phyloP scores from a whole-genome alignment of 2,888 invertebrate species.

The Amiota communis region DNA sequence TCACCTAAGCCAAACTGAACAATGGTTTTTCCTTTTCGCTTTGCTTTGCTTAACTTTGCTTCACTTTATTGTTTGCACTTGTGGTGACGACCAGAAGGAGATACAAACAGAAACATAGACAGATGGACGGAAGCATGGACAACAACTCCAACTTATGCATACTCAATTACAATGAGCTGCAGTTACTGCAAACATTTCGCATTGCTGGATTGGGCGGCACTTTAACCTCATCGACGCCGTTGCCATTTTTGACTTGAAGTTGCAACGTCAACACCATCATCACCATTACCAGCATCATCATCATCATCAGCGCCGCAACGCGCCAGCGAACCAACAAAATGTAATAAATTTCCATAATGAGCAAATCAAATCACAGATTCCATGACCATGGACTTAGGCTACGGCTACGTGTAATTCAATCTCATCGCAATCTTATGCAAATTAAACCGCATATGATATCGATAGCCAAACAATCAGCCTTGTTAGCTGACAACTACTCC shows the following conservation, averaged over 20 bases:
- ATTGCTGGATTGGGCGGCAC: slow-evolving; percentile 36
- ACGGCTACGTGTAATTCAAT: too few relatives aligned
- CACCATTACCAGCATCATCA: neutral
- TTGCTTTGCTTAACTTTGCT: slow-evolving; percentile 15
- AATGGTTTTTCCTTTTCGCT: neutral
- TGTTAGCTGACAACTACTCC: slow-evolving; percentile 7
- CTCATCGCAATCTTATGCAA: neutral
- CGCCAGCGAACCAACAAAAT: slow-evolving; percentile 36
- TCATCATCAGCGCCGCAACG: neutral
- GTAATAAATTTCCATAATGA: slow-evolving; percentile 52
- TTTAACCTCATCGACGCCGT: slow-evolving; percentile 39
- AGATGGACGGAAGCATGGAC: neutral
- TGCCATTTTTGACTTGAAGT: slow-evolving; percentile 34
- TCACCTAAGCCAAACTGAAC: neutral
- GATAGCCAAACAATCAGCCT: slow-evolving; percentile 5
- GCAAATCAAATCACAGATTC: slow-evolving; percentile 30
- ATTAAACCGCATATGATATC: slow-evolving; percentile 2
- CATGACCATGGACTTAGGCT: neutral
- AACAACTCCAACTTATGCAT: slow-evolving; percentile 8
- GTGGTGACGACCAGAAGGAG: neutral
- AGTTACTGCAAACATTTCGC: slow-evolving; percentile 13
- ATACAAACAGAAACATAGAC: neutral
- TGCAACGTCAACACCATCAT: slow-evolving; percentile 34
- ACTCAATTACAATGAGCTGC: slow-evolving; percentile 16
- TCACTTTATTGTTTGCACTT: neutral